A percentile compares a stretch with the other conserved stretches of the same genome.
Evolutionary conservation across 64 coral and sea anemone species (phyloP).

Genomic region (Stichodactyla helianthus): DNA sequence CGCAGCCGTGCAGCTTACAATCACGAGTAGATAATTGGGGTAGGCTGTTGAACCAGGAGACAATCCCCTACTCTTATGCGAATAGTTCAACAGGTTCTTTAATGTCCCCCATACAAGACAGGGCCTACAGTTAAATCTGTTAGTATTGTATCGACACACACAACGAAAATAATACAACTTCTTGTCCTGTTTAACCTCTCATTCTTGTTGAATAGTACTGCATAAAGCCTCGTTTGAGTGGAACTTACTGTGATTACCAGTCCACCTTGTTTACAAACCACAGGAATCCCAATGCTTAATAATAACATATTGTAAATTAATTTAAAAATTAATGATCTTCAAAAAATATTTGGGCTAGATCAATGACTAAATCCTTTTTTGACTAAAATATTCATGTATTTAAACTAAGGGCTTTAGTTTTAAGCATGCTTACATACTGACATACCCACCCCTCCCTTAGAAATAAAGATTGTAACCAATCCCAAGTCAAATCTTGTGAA

Average conservation of each 20-base stretch:
- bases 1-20: no score
- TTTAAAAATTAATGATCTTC: not conserved
- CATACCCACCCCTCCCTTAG: not conserved
- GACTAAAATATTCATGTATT: not conserved
- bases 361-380: not conserved
- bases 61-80: no score
- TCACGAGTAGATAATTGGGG: no score
- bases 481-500: not conserved
- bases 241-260: not conserved
- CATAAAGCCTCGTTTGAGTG: not conserved
- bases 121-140: no score
- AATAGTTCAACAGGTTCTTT: no score
- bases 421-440: not conserved
- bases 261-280: not conserved
- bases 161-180: not conserved
- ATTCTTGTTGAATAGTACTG: not conserved
- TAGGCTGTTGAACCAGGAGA: no score
- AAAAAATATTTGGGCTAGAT: not conserved
- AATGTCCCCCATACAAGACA: no score
- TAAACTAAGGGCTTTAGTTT: not conserved
- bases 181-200: not conserved
- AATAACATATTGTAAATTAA: not conserved
- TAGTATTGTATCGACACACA: no score
- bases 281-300: not conserved
- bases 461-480: not conserved